phyloP scores from a whole-genome alignment of 2,888 invertebrate species.

The Orthosia cruda region DNA sequence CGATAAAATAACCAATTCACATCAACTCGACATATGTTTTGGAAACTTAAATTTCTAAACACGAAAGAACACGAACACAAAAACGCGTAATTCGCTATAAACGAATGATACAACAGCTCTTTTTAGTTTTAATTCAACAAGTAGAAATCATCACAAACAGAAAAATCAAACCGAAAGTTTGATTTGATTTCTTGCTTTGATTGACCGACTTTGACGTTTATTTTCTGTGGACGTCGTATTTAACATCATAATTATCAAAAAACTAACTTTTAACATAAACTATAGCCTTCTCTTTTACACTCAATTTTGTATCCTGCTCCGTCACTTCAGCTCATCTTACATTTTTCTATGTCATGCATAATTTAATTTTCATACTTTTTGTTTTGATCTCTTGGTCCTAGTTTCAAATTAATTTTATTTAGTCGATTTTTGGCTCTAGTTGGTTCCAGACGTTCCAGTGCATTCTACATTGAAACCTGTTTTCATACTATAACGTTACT shows the following conservation, averaged over 20 bases:
- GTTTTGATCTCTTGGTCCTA: background rate
- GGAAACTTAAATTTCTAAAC: conserved; percentile 40
- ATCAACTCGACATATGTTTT: conserved; percentile 71
- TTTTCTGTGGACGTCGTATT: conserved; percentile 34
- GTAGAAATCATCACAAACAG: conserved; percentile 47
- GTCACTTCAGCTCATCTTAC: background rate
- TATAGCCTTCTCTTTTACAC: conserved; percentile 23
- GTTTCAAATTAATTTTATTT: background rate
- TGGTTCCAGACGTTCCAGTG: background rate
- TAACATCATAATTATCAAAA: background rate
- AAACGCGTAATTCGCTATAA: conserved; percentile 7
- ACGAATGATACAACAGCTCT: conserved; percentile 19
- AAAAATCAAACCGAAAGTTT: conserved; percentile 60
- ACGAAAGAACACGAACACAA: conserved; percentile 39
- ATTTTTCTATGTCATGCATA: background rate
- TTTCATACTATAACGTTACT: no score
- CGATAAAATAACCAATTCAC: conserved; percentile 81
- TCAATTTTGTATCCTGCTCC: background rate
- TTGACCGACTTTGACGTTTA: conserved; percentile 38
- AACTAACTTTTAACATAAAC: conserved; percentile 20
- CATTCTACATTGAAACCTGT: background rate
- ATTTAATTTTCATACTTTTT: background rate
- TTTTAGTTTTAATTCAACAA: conserved; percentile 38
- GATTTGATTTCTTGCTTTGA: conserved; percentile 54
- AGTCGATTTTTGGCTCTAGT: background rate